Base-by-base conservation (phyloP, 2,888 invertebrate genomes). In the Venustoraphidia nigricollis region DNA sequence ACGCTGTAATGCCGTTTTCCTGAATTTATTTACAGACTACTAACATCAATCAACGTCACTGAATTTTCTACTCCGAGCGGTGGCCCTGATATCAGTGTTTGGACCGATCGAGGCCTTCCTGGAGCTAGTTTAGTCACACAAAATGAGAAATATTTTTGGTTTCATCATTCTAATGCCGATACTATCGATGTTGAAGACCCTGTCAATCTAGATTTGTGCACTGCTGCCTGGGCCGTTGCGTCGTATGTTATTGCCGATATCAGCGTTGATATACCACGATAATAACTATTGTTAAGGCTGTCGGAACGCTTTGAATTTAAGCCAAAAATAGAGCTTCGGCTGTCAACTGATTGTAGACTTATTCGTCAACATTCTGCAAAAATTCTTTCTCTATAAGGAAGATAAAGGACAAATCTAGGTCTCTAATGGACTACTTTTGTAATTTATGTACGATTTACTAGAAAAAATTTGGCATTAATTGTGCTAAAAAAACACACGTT, bases 111-210 rank as follows among this genome's bases (percentile, higher is more conserved):
- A 42, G 82, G 83, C 10, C 75, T 88, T 27, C 87, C 88, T 1
- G 81, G 81, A 1, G 82, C 76, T 1, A 76, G 79, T 44, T 66
- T 89, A 4, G 61, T 77, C 47, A 87, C 80, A 57, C 67, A 73
- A 46, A 81, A 83, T 59, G 77, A 79, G 17, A 73, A 71, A 53
- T 91, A 91, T 62, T 81, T 81, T 57, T 75, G 76, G 69, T 87
- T 75, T 61, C 90, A 90, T 64, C 90, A 91, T 59, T 73, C 81
- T 0, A 74, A 79, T 54, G 89, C 80, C 1, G 90, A 91, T 59
- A 83, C 80, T 0, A 83, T 90, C 80, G 74, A 79, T 49, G 80
- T 86, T 0, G 77, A 84, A 60, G 72, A 80, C 65, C 72, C 84
- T 1, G 71, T 72, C 34, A 72, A 73, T 46, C 67, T 91, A 48